Percentiles rank a stretch among this genome's conserved stretches.
Evolutionary conservation across 2,797 vertebrate genomes (phyloP).

Genomic region (Acanthurus leucopareius): DNA sequence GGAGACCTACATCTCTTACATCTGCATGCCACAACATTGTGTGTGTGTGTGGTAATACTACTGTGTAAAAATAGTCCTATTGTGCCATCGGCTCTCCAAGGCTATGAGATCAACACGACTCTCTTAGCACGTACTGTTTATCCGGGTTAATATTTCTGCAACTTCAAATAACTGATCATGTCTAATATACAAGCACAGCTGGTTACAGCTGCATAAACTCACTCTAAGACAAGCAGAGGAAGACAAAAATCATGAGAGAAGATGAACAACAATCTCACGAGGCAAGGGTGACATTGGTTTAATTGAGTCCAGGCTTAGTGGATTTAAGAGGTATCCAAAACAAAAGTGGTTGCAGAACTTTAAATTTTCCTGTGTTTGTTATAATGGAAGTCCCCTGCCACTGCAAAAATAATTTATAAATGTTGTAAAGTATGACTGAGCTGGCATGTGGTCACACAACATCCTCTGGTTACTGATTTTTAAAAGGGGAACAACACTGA

Average conservation of each 20-base stretch:
- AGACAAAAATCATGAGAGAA: neutral
- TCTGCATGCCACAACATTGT: conserved; percentile 37
- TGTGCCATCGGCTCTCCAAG: conserved; percentile 24
- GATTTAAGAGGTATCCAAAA: conserved; percentile 29
- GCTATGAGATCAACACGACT: conserved; percentile 21
- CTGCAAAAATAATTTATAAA: conserved; percentile 47
- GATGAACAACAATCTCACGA: conserved; percentile 9
- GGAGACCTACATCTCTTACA: conserved; percentile 35
- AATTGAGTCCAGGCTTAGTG: conserved; percentile 8
- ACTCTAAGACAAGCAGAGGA: neutral
- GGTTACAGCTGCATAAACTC: neutral
- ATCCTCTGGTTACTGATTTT: conserved; percentile 44
- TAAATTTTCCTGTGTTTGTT: conserved; percentile 39
- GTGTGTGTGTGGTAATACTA: conserved; percentile 12
- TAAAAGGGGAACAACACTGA: conserved; percentile 49
- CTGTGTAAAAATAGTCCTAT: conserved; percentile 35
- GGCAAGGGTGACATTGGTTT: conserved; percentile 27
- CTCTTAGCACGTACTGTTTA: neutral
- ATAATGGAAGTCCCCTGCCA: conserved; percentile 46
- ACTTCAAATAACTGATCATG: neutral
- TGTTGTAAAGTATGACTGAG: conserved; percentile 44
- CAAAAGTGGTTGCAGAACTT: conserved; percentile 24
- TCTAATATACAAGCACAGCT: neutral
- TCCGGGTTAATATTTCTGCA: conserved; percentile 10
- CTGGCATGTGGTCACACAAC: conserved; percentile 47